Base-by-base conservation (phyloP, 2,797 vertebrate genomes). In the Ficedula albicollis region DNA sequence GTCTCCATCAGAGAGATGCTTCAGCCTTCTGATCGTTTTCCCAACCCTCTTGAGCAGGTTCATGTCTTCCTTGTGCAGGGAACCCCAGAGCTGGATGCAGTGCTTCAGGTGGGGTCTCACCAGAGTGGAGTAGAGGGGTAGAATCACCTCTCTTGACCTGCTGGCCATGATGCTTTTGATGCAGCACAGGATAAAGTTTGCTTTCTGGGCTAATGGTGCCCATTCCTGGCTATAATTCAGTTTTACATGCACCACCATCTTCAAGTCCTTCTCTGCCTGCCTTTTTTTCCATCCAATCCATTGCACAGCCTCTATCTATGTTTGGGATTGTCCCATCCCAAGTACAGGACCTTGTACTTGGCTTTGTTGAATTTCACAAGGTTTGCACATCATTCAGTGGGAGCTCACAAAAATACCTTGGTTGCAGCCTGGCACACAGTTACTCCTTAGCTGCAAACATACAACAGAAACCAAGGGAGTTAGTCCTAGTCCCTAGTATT, bases 81-180 rank as follows among this genome's bases (percentile, higher is more conserved):
- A 12, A 2, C 30, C 17, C 36, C 36, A 39, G 29, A 77, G 51
- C 26, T 46, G n/a, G 5, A 38, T 0, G 1, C 46, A 62, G 0
- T 26, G 23, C 16, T 73, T 18, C 21, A 46, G 27, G 5, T 48
- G 46, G 8, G 13, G 3, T 59, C 27, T 77, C 25, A 39, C 1
- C 1, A 69, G 41, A 39, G 6, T 2, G 3, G 26, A n/a, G 19
- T 3, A 34, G 39, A 72, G 49, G 17, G 13, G 9, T 3, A 27
- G 27, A 72, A 52, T 70, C 34, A 1, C 22, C 29, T 78, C 27
- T 18, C 10, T 22, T 2, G 3, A 32, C 10, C 16, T 78, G 32
- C 20, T 73, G 55, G 9, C 16, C 14, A 15, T 0, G 0, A 10
- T 93, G 8, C 54, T 80, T 77, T 77, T 48, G 48, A 25, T 43